These are phyloP conservation scores for Philopedon plagiatum DNA, from an alignment of 2,888 invertebrate genomes.

Conservation along the genomic window DNA sequence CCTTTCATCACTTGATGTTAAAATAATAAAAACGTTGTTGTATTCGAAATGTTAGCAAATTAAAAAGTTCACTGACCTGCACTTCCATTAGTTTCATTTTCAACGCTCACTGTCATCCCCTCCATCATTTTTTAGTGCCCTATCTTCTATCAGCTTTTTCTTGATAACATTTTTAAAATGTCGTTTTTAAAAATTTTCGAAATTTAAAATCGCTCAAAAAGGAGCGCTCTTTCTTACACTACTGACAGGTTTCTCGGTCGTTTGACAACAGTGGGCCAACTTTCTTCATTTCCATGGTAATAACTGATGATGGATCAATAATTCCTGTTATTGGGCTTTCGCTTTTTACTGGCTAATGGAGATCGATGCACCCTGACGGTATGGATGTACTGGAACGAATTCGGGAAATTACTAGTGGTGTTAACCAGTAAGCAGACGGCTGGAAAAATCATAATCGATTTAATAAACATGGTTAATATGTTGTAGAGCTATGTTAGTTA, in stretches of 20 bases:
- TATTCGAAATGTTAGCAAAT: neutral
- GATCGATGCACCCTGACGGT: constrained; percentile 20
- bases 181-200: constrained; percentile 12
- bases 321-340: constrained; percentile 7
- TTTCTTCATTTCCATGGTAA: constrained; percentile 49
- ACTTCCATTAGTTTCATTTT: constrained; percentile 36
- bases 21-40: neutral
- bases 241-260: constrained; percentile 46
- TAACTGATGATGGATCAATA: constrained; percentile 48
- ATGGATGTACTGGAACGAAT: constrained; percentile 5
- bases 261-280: constrained; percentile 33
- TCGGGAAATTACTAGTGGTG: neutral
- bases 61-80: constrained; percentile 43
- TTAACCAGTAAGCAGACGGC: neutral
- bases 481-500: too few relatives aligned
- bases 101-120: constrained; percentile 30
- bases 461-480: too few relatives aligned
- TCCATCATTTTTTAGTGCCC: constrained; percentile 18
- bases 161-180: constrained; percentile 16
- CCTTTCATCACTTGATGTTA: too few relatives aligned
- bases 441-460: too few relatives aligned
- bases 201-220: constrained; percentile 27
- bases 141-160: constrained; percentile 38
- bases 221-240: constrained; percentile 25
- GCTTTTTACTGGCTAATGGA: constrained; percentile 18